Evolutionary conservation across 2,113 vertebrate genomes (phyloP).

Genomic region (Pelusios castaneus): DNA sequence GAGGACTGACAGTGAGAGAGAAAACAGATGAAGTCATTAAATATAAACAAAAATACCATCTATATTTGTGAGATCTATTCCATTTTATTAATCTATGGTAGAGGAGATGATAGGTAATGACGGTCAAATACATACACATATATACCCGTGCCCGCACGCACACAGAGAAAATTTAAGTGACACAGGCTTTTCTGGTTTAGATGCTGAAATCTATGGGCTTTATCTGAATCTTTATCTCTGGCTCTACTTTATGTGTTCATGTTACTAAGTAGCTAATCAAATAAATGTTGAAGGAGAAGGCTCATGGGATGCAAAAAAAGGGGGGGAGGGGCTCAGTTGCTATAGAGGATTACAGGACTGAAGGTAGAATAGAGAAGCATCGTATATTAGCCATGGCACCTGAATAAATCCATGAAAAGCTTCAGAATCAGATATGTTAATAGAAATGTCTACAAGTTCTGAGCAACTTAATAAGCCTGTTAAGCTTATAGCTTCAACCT

Average conservation of each 20-base stretch:
- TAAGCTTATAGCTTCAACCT: neutral
- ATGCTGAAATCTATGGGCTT: neutral
- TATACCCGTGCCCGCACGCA: too few relatives aligned
- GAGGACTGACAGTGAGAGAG: neutral
- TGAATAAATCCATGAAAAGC: neutral
- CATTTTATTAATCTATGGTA: neutral
- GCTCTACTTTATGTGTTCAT: accelerated
- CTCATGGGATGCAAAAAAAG: neutral
- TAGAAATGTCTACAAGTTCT: neutral
- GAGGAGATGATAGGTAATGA: neutral
- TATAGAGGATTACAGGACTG: neutral
- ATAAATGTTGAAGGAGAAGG: neutral
- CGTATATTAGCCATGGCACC: neutral
- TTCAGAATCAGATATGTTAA: neutral
- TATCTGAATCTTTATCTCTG: neutral
- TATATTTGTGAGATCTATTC: neutral
- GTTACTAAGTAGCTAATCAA: neutral
- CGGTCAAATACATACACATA: neutral
- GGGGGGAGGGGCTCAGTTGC: too few relatives aligned
- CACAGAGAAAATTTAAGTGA: neutral
- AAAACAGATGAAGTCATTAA: neutral
- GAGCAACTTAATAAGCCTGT: neutral
- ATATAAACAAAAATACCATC: accelerated
- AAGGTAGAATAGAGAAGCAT: neutral
- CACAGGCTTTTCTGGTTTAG: neutral